Evolutionary conservation across 2,888 invertebrate genomes (phyloP).

Genomic region (Brenthis hecate): DNA sequence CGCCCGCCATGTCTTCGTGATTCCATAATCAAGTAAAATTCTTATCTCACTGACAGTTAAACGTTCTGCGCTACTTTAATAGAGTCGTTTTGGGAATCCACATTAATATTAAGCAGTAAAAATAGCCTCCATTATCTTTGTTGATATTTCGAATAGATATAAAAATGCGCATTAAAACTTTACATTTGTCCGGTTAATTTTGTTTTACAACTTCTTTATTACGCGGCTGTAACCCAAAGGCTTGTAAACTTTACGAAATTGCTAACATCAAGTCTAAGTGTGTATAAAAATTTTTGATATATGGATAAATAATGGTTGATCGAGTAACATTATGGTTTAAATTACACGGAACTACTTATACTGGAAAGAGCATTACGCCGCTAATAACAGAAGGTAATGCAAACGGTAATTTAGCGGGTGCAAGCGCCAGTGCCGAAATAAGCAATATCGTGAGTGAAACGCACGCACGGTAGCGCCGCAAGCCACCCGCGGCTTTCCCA

Average conservation of each 20-base stretch:
- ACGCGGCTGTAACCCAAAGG: constrained; percentile 42
- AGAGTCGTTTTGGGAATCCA: constrained; percentile 23
- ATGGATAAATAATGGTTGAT: neutral
- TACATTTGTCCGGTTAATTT: constrained; percentile 39
- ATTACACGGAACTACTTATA: constrained; percentile 52
- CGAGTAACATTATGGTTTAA: neutral
- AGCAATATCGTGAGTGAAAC: constrained; percentile 74
- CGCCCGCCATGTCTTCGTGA: constrained; percentile 37
- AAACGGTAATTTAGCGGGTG: constrained; percentile 70
- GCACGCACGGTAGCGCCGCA: constrained; percentile 75
- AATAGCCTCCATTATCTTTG: constrained; percentile 1
- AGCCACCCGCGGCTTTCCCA: constrained; percentile 74
- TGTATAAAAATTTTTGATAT: neutral
- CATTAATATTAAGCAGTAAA: constrained; percentile 22
- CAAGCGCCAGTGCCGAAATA: constrained; percentile 70
- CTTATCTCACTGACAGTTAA: constrained; percentile 24
- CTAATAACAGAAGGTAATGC: constrained; percentile 78
- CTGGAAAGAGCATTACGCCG: constrained; percentile 57
- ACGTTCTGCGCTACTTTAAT: constrained; percentile 17
- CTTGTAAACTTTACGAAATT: neutral
- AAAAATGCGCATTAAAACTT: constrained; percentile 8
- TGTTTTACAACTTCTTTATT: constrained; percentile 61
- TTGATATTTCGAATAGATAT: constrained; percentile 16
- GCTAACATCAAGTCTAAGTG: neutral
- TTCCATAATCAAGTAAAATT: constrained; percentile 35